Percentiles rank a stretch among this genome's conserved stretches.
Conservation (phyloP, 2,888 invertebrate genomes). For the Artemia sinica region DNA sequence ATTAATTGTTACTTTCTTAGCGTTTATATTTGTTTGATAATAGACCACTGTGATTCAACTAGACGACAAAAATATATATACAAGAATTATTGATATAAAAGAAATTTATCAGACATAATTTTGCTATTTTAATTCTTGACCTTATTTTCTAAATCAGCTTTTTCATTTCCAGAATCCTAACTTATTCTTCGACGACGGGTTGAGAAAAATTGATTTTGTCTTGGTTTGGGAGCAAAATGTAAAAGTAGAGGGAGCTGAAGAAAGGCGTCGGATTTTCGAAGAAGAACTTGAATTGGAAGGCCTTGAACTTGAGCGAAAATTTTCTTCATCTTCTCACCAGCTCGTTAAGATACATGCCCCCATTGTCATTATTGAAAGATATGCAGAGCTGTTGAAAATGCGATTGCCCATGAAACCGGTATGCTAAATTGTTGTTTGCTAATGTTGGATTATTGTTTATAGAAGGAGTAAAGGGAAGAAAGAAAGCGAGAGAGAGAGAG, state of each 20-base stretch:
- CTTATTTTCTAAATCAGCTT: neutral
- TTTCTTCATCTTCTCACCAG: conserved; percentile 46
- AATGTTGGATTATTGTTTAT: neutral
- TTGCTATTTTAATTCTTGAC: neutral
- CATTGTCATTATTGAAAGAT: conserved; percentile 57
- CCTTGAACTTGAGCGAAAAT: conserved; percentile 50
- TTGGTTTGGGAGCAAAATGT: conserved; percentile 50
- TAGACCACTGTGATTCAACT: too few species aligned
- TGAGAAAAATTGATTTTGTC: conserved; percentile 56
- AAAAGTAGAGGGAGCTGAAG: conserved; percentile 34
- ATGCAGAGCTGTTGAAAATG: conserved; percentile 76
- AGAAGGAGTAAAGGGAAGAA: neutral
- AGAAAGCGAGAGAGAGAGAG: neutral
- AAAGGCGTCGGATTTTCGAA: conserved; percentile 47
- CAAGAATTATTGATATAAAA: too few species aligned
- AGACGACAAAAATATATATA: too few species aligned
- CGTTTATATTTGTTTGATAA: too few species aligned
- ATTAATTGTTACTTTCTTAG: too few species aligned
- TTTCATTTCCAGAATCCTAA: conserved; percentile 22
- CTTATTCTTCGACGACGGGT: conserved; percentile 44
- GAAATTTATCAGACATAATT: too few species aligned
- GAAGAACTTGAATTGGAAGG: conserved; percentile 53
- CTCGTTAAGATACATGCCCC: conserved; percentile 82
- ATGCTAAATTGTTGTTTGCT: conserved; percentile 25
- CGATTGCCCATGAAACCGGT: conserved; percentile 86